Base-by-base conservation (phyloP, 2,797 vertebrate species). In the Anas capensis region DNA sequence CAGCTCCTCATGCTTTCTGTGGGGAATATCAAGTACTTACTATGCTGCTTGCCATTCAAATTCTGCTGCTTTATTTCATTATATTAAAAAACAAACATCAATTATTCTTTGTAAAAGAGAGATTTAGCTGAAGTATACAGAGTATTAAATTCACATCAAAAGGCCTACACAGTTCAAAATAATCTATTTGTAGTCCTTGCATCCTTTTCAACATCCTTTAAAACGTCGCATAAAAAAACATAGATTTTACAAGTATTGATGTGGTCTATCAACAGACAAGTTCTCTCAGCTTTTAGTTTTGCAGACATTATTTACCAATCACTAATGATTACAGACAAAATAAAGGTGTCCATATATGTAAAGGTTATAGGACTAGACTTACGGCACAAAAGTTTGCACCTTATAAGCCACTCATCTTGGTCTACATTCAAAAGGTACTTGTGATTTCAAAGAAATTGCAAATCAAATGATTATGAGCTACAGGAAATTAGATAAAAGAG, bases 401-500 rank as follows among this genome's bases (percentile, higher is more conserved):
- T 92, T 40, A 69, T 12, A 93, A 95, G 88, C 42, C 73, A 53
- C 92, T 88, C 81, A 48, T 90, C 62, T 90, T 93, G 57, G 75
- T 46, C 48, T 64, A 60, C 33, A 34, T 92, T 93, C 51, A 86
- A 82, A 94, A 84, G 60, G 90, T 93, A 93, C 87, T 95, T 93
- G 77, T 16, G 34, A 61, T 62, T 92, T 88, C 76, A 93, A 92
- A 93, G 82, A 95, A 96, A 78, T 82, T 90, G 49, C 80, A 94
- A 81, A 92, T 97, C 91, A 93, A 93, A 80, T 96, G 92, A 96
- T 86, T 95, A 70, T 75, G 92, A 16, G 17, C 81, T 77, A 95
- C 93, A 91, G 84, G 93, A 68, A 94, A 97, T 66, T 84, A 96
- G 71, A 93, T 90, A 95, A 96, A 95, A 96, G 86, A 94, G 86